These are phyloP conservation scores for Siphonodentalium dalli DNA, from an alignment of 2,888 invertebrate genomes.

Conservation along the genomic window DNA sequence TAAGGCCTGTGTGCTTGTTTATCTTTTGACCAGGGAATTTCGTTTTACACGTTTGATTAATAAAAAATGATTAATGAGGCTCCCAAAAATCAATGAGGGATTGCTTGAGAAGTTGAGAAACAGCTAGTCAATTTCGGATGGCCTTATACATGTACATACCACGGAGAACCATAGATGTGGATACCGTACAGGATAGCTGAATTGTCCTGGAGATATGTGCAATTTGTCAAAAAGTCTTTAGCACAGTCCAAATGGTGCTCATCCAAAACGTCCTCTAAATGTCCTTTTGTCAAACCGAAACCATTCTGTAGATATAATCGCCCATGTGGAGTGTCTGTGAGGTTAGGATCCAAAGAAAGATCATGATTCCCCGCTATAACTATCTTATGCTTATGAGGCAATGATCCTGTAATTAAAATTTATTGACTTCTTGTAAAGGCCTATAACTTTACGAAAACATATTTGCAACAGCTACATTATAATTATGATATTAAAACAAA, in stretches of 20 bases:
- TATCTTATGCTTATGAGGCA: slow-evolving; percentile 81
- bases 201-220: slow-evolving; percentile 79
- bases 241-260: slow-evolving; percentile 26
- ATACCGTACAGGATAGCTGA: slow-evolving; percentile 75
- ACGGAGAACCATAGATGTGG: slow-evolving; percentile 83
- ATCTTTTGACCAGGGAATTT: neutral
- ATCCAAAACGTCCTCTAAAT: slow-evolving; percentile 33
- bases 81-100: no score
- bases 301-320: slow-evolving; percentile 25
- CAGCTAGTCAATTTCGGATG: neutral
- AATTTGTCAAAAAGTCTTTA: slow-evolving; percentile 75
- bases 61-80: neutral
- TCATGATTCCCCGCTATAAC: slow-evolving; percentile 89
- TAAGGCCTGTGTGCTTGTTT: no score
- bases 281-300: slow-evolving; percentile 25
- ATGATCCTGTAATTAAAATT: slow-evolving; percentile 66
- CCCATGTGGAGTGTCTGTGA: slow-evolving; percentile 32
- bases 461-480: no score
- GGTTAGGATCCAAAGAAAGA: slow-evolving; percentile 75
- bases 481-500: no score
- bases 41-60: neutral
- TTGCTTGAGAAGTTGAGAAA: neutral
- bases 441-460: no score
- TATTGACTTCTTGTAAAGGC: no score
- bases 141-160: slow-evolving; percentile 69